Base-by-base conservation (phyloP, 1,140 invertebrate species). In the Platyscapa corneri region DNA sequence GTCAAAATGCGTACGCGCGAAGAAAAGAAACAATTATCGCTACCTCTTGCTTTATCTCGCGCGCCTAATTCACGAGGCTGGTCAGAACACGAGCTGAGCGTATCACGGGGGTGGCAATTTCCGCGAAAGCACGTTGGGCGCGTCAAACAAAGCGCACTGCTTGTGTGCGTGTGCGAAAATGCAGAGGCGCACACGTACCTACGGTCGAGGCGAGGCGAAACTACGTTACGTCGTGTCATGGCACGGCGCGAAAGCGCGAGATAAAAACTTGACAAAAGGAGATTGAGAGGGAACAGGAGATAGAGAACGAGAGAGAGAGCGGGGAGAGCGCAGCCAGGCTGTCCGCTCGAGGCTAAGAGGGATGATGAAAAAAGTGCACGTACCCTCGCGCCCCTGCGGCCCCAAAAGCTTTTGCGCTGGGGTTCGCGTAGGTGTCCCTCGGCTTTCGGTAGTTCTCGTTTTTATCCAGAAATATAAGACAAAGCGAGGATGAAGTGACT, bases 231-330 rank as follows among this genome's bases (percentile, higher is more conserved):
- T 18, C 49, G 16, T 53, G 49, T 53, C 49, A 53, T 53, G 7
- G 16, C 18, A 53, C 49, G 49, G 8, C 49, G 49, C 49, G 16
- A 53, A 53, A 14, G 8, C 88, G 88, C 88, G 42, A 90, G 90
- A 90, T 91, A 92, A 81, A 91, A 91, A 88, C 88, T 89, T 87
- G 91, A 88, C 79, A 90, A 88, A 85, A 8, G 3, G 30, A 67
- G 65, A 34, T 30, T 3, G 65, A 32, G 30, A 34, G 34, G 65
- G 42, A 12, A 46, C 6, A 46, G 42, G 42, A 46, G 42, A 12
- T n/a, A n/a, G n/a, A 64, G 60, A n/a, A 20, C 5, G 60, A 67
- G 65, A 34, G 65, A 67, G 30, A n/a, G n/a, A n/a, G n/a, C n/a
- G n/a, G n/a, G n/a, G n/a, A n/a, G n/a, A n/a, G n/a, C n/a, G n/a